A percentile compares a stretch with the other conserved stretches of the same genome.
Evolutionary conservation across 1,140 invertebrate species (phyloP).

Genomic region (Heliothis virescens): DNA sequence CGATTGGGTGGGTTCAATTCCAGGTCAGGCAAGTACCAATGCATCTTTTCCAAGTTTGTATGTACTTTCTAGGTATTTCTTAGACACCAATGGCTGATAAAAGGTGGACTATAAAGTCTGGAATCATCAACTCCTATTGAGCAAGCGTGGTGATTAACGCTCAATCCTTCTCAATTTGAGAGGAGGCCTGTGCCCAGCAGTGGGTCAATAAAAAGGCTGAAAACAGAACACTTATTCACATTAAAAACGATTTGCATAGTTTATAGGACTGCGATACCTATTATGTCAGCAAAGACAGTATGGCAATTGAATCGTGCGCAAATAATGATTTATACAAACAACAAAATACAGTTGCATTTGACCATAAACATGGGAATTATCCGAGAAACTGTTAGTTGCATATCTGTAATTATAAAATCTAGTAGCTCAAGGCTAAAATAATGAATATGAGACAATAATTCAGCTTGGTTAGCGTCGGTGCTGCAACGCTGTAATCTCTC

Average conservation of each 20-base stretch:
- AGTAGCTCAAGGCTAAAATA: constrained; percentile 33
- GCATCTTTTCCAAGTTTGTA: no score
- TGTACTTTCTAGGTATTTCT: no score
- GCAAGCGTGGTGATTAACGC: no score
- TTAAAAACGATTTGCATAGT: constrained; percentile 14
- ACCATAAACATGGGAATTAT: constrained; percentile 40
- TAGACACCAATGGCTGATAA: no score
- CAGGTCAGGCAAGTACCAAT: no score
- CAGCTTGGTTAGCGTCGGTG: not conserved
- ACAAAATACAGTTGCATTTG: constrained; percentile 10
- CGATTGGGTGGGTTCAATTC: no score
- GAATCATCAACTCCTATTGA: no score
- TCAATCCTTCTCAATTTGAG: no score
- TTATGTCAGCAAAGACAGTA: constrained; percentile 23
- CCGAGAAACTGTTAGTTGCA: constrained; percentile 25
- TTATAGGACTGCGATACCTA: not conserved
- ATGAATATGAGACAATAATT: constrained; percentile 38
- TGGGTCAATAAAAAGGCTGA: no score
- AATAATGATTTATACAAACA: constrained; percentile 19
- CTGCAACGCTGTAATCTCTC: constrained; percentile 11
- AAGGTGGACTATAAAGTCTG: no score
- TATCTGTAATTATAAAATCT: constrained; percentile 38
- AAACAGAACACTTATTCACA: constrained; percentile 11
- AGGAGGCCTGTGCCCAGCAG: no score
- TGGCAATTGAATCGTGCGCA: constrained; percentile 25